Evolutionary conservation across 2,888 invertebrate species (phyloP), one percentile per base, ranked within the genome.

Genomic region (Morpho achilles): DNA sequence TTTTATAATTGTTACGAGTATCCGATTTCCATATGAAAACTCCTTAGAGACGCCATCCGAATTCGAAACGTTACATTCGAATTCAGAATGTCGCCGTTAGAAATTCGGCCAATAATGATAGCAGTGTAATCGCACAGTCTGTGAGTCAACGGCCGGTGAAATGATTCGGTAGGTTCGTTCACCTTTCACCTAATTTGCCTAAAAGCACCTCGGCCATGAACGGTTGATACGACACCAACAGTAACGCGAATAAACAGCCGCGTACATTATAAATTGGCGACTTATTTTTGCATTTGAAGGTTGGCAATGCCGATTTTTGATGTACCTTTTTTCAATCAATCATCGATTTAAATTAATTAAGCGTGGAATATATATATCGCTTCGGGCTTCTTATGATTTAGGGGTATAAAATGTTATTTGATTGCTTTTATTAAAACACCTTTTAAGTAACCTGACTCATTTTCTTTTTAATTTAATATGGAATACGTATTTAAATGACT

Each of bases 171-270:
- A 64, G 58, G 84, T 73, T 76, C 78, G 63, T 79, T 84, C 74
- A 86, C 83, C 84, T 84, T 83, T 86, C 82, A 86, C 86, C 85
- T 78, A 86, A 80, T 84, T 86, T 84, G 77, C 77, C 74, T 78
- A 82, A 80, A 80, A 76, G 73, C 72, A 65, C 72, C 66, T 58
- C 79, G 74, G 64, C 75, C 73, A 70, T 69, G 70, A 71, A 72
- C 69, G 64, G 73, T 70, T 69, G 77, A 68, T 70, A 72, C 65
- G 68, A 64, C 68, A 68, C 64, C 65, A 61, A 69, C 65, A 58
- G 59, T 62, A 61, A 53, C 49, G 66, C 63, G 62, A 68, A 66
- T 70, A 65, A 56, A 59, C 60, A 50, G 52, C 59, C 2, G 52
- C 51, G 64, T 54, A 44, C 61, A 7, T 53, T 56, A 60, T 62